Conservation (phyloP, 2,113 vertebrate species). For the Tautogolabrus adspersus region DNA sequence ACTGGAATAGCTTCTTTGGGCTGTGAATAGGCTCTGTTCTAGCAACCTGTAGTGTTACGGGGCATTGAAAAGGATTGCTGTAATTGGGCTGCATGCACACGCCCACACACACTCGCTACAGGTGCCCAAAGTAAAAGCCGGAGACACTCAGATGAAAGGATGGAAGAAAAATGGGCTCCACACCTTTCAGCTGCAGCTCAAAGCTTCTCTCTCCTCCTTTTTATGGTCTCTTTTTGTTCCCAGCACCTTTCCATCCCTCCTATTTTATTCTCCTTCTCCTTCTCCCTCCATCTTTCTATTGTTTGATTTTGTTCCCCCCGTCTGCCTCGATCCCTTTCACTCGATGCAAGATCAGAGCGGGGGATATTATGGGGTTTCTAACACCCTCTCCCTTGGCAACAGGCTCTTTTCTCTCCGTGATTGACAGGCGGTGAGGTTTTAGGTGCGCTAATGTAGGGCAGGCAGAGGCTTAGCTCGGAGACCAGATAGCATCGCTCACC, state of each 20-base stretch:
- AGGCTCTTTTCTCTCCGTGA: slow-evolving; percentile 71
- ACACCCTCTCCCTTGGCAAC: slow-evolving; percentile 72
- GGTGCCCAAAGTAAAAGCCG: slow-evolving; percentile 34
- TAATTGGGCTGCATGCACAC: slow-evolving; percentile 46
- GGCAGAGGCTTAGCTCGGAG: slow-evolving; percentile 77
- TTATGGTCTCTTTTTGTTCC: slow-evolving; percentile 35
- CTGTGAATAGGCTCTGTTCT: slow-evolving; percentile 46
- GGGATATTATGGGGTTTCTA: slow-evolving; percentile 73
- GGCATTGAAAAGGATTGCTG: slow-evolving; percentile 40
- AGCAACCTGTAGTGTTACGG: slow-evolving; percentile 33
- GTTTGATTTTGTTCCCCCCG: slow-evolving; percentile 29
- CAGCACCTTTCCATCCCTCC: slow-evolving; percentile 34
- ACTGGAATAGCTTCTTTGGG: slow-evolving; percentile 32
- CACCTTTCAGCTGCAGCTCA: slow-evolving; percentile 33
- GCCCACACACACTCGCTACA: slow-evolving; percentile 9
- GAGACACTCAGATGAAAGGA: slow-evolving; percentile 53
- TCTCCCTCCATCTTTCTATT: slow-evolving; percentile 44
- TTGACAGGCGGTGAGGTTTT: slow-evolving; percentile 80
- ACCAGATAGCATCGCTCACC: slow-evolving; percentile 81
- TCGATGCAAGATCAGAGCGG: slow-evolving; percentile 72
- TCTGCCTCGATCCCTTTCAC: slow-evolving; percentile 53
- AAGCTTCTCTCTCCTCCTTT: slow-evolving; percentile 7
- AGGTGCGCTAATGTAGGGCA: slow-evolving; percentile 82
- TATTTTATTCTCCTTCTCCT: slow-evolving; percentile 22
- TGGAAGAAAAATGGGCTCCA: slow-evolving; percentile 47